These are phyloP conservation scores for Lycodopsis pacificus DNA, from an alignment of 2,797 vertebrate genomes.

Conservation along the genomic window DNA sequence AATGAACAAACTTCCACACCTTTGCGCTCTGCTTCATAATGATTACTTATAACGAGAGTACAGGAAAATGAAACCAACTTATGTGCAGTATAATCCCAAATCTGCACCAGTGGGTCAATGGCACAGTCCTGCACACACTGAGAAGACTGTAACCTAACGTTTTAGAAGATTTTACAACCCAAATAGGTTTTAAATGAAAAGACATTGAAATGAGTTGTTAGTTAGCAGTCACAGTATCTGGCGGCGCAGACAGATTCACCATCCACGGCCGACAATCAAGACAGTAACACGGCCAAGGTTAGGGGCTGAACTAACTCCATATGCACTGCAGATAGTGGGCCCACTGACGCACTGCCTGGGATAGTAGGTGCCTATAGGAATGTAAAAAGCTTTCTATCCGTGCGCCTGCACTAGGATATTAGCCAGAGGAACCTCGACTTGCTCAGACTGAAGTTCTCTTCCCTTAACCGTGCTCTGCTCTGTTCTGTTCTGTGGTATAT, in stretches of 20 bases:
- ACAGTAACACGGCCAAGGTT: neutral
- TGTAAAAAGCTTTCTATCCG: conserved; percentile 28
- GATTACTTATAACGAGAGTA: neutral
- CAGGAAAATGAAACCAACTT: neutral
- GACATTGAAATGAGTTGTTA: neutral
- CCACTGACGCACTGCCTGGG: neutral
- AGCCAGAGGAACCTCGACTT: conserved; percentile 44
- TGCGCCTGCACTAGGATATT: conserved; percentile 17
- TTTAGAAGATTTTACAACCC: neutral
- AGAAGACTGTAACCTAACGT: neutral
- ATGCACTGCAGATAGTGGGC: neutral
- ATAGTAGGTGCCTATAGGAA: conserved; percentile 22
- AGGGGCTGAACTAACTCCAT: neutral
- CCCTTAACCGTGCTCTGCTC: conserved; percentile 46
- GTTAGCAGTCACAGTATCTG: neutral
- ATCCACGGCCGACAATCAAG: conserved; percentile 3
- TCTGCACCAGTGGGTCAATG: neutral
- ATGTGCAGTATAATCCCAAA: neutral
- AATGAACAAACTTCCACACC: neutral
- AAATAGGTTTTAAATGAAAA: neutral
- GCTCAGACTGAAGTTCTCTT: conserved; percentile 31
- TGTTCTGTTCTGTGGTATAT: conserved; percentile 63
- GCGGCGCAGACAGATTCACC: neutral
- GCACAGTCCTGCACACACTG: neutral
- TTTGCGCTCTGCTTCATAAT: neutral